Percentiles rank a stretch among this genome's conserved stretches.
These are phyloP conservation scores for Myopa testacea DNA, from an alignment of 2,888 invertebrate species.

Conservation along the genomic window DNA sequence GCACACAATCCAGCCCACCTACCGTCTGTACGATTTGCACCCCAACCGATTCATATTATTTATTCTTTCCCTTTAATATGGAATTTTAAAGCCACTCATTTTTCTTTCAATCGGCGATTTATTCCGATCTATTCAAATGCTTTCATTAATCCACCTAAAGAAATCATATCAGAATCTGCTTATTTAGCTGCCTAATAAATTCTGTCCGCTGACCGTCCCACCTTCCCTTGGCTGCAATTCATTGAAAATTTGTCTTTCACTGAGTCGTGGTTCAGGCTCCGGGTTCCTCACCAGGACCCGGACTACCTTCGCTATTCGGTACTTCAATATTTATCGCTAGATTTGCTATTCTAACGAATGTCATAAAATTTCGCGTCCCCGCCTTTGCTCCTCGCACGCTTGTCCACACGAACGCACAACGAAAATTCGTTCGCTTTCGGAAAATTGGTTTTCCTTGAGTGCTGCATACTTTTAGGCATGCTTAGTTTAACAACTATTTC, in stretches of 20 bases:
- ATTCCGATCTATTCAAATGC: too few species aligned
- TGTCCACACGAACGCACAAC: background rate
- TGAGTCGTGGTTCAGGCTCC: background rate
- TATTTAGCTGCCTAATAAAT: slow-evolving; percentile 21
- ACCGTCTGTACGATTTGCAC: too few species aligned
- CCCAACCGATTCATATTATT: too few species aligned
- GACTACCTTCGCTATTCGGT: too few species aligned
- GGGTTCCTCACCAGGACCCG: too few species aligned
- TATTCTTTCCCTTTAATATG: background rate
- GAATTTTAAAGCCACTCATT: slow-evolving; percentile 17
- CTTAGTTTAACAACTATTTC: slow-evolving; percentile 31
- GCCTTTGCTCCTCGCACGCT: background rate
- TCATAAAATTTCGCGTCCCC: background rate
- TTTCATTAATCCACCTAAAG: background rate
- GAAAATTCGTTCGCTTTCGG: background rate
- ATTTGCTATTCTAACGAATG: background rate
- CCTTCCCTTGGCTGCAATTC: background rate
- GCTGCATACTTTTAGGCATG: slow-evolving; percentile 25
- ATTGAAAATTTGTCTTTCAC: too few species aligned
- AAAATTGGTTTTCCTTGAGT: slow-evolving; percentile 8
- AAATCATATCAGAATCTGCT: background rate
- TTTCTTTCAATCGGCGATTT: background rate
- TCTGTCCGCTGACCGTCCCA: background rate
- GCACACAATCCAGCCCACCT: too few species aligned
- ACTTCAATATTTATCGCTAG: too few species aligned